Evolutionary conservation across 2,797 vertebrate genomes (phyloP), one percentile per base, ranked within the genome.

Genomic region (Microctenopoma stevenorrisi): DNA sequence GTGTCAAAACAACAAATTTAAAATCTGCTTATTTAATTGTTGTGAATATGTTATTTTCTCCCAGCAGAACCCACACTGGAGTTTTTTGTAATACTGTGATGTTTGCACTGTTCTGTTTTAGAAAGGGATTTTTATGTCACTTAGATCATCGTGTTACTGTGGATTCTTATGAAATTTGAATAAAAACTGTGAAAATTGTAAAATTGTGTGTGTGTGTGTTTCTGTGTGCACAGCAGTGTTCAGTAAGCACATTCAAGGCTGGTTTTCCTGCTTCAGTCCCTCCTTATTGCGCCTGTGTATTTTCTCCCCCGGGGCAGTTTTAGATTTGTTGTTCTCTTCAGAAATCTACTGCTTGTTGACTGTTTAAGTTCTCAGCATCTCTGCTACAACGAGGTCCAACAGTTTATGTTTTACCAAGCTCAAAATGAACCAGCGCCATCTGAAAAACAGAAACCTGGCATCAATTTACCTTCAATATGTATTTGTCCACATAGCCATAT

Each of bases 51-150:
- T 7, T 30, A 12, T 53, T 51, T 49, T 1, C 63, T 22, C 65
- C 42, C 18, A 40, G 30, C 26, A 68, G 16, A 67, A 61, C 10
- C 18, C 4, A 26, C 10, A 42, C 8, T 16, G 62, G 43, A 74
- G 35, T 26, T 56, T 68, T 69, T 71, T 71, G 69, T 66, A 52
- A 82, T 72, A 62, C 73, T 88, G 81, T 89, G 81, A 88, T 64
- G 40, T 83, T 88, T 88, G 90, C 86, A 92, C 87, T 86, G 78
- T 78, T 82, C 67, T 56, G 9, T 48, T 72, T 82, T 71, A 11
- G 48, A 13, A 61, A 49, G 11, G 0, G 33, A 30, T 54, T 51
- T 44, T 43, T 33, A 67, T 37, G 22, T 66, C 37, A 8, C 2
- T 60, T 0, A 10, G 14, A 66, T 63, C 3, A 15, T 43, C 66